A percentile compares a stretch with the other conserved stretches of the same genome.
phyloP scores from a whole-genome alignment of 2,113 vertebrate genomes.

The Ifrita kowaldi region DNA sequence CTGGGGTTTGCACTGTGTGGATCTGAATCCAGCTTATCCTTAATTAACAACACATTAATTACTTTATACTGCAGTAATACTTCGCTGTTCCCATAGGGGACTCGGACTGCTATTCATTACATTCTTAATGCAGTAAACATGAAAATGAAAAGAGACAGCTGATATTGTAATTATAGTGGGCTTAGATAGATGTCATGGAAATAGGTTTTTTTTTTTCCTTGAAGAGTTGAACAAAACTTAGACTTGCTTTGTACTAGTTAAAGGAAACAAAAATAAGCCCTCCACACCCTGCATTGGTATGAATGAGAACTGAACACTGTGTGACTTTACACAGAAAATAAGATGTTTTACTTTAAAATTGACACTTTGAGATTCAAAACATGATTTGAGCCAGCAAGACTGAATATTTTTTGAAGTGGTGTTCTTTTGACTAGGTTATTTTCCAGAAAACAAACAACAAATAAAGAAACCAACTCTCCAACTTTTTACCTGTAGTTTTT shows the following conservation, averaged over 20 bases:
- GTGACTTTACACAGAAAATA: neutral
- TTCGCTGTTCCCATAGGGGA: neutral
- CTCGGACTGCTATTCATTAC: neutral
- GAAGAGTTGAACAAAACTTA: neutral
- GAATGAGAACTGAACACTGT: neutral
- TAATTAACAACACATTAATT: neutral
- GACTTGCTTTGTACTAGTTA: neutral
- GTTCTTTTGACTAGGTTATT: neutral
- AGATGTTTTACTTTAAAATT: neutral
- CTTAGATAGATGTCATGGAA: neutral
- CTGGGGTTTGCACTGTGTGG: fast-evolving
- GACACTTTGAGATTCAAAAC: neutral
- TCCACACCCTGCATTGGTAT: neutral
- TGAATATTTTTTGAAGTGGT: neutral
- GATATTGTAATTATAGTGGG: neutral
- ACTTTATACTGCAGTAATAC: neutral
- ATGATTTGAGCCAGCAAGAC: neutral
- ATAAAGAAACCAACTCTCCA: neutral
- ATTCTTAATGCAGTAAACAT: neutral
- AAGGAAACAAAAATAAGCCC: neutral
- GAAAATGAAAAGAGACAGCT: neutral
- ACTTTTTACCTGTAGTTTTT: neutral
- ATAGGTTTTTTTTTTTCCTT: neutral
- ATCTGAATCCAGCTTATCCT: neutral
- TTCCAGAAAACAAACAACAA: neutral